Conservation (phyloP, 2,113 vertebrate genomes). For the Sakesphorus luctuosus region DNA sequence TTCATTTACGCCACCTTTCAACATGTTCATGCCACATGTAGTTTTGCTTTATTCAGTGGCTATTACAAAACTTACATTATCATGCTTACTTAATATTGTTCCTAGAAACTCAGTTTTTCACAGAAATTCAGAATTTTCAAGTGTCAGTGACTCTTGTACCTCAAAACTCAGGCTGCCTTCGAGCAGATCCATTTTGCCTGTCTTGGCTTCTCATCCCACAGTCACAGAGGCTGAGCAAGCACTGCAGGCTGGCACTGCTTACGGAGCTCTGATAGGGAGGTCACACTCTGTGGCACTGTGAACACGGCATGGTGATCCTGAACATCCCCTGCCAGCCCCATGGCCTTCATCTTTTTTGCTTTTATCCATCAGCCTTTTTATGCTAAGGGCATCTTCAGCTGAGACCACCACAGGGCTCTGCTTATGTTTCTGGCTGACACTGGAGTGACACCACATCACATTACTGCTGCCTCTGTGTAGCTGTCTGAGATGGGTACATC, state of each 20-base stretch:
- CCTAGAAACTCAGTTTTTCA: not conserved
- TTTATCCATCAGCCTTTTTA: not conserved
- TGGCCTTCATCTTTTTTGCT: not conserved
- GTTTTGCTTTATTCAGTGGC: not conserved
- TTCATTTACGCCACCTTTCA: not conserved
- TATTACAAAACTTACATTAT: not conserved
- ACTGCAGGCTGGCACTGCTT: not conserved
- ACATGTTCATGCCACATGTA: not conserved
- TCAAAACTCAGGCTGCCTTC: not conserved
- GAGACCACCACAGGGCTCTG: not conserved
- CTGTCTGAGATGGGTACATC: not conserved
- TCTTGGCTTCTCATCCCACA: fast-evolving
- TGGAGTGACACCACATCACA: not conserved
- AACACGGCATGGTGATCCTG: not conserved
- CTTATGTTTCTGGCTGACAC: not conserved
- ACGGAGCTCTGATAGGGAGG: not conserved
- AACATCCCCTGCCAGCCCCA: not conserved
- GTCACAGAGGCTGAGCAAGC: not conserved
- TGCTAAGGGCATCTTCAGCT: not conserved
- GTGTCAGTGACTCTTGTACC: not conserved
- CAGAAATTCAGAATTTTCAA: not conserved
- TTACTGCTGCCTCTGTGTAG: not conserved
- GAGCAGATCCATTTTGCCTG: not conserved
- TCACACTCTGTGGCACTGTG: not conserved
- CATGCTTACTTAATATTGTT: not conserved